A percentile compares a stretch with the other conserved stretches of the same genome.
phyloP scores from a whole-genome alignment of 1,140 invertebrate species.

The Hyles vespertilio region DNA sequence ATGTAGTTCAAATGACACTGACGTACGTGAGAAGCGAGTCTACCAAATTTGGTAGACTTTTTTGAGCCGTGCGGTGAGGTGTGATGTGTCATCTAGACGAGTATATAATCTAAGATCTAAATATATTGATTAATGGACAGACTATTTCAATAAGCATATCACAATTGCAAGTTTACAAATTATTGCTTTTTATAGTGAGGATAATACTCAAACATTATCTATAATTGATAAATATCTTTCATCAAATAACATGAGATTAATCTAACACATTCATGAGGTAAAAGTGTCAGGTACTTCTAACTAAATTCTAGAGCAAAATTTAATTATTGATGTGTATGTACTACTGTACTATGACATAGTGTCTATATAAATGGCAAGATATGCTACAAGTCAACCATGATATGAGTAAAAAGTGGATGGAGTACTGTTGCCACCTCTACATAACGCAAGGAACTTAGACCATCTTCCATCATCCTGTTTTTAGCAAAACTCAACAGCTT shows the following conservation, averaged over 20 bases:
- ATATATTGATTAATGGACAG: not conserved
- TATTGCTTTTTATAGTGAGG: slow-evolving; percentile 5
- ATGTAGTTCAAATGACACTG: no score
- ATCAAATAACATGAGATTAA: not conserved
- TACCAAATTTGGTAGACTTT: no score
- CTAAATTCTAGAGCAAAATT: slow-evolving; percentile 1
- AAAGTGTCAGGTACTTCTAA: not conserved
- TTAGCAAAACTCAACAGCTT: slow-evolving; percentile 66
- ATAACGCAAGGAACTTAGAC: slow-evolving; percentile 82
- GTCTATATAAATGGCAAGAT: slow-evolving; percentile 15
- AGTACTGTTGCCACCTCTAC: slow-evolving; percentile 75
- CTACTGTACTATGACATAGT: no score
- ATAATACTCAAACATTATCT: no score
- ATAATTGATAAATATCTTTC: not conserved
- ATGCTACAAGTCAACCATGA: slow-evolving; percentile 75
- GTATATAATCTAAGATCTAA: no score
- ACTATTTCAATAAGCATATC: slow-evolving; percentile 4
- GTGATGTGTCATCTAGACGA: no score
- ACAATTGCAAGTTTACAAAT: slow-evolving; percentile 4
- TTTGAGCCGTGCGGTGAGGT: no score
- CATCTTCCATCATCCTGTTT: slow-evolving; percentile 76
- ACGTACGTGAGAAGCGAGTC: no score
- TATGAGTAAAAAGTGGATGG: slow-evolving; percentile 78
- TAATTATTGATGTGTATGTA: not conserved
- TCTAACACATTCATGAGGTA: not conserved